Conservation (phyloP, 2,888 invertebrate genomes). For the Iselma pallidipennis region DNA sequence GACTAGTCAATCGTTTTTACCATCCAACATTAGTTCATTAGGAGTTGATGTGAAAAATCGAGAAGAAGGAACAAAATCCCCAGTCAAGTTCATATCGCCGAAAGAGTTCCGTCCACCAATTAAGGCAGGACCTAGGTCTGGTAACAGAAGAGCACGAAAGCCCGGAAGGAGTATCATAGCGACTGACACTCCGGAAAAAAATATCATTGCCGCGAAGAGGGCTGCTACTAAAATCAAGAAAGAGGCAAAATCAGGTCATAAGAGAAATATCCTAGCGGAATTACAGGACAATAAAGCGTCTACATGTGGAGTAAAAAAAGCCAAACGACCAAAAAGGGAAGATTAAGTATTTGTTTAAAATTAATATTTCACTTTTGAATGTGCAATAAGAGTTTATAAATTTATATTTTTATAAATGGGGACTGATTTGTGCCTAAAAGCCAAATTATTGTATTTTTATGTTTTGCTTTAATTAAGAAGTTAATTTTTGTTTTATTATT, state of each 20-base stretch:
- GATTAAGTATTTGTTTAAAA: background rate
- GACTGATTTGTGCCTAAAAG: no score
- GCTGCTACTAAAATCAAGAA: no score
- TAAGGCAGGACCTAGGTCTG: constrained; percentile 6
- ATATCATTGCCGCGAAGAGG: constrained; percentile 11
- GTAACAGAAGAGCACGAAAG: constrained; percentile 17
- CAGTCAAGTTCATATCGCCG: constrained; percentile 4
- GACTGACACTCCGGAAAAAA: constrained; percentile 26
- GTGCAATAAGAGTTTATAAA: background rate
- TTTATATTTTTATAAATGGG: no score
- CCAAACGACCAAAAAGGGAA: background rate
- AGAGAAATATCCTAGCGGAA: constrained; percentile 3
- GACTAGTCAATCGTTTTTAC: background rate
- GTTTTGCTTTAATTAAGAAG: no score
- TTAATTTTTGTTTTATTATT: no score
- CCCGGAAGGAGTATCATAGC: constrained; percentile 22
- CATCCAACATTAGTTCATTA: background rate
- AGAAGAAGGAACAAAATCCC: background rate
- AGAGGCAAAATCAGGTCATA: constrained; percentile 14
- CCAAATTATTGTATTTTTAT: no score
- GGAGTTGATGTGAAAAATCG: background rate
- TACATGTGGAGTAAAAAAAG: constrained; percentile 11
- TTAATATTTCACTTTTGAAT: background rate
- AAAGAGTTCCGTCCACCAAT: constrained; percentile 9
- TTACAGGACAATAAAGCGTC: constrained; percentile 5